Evolutionary conservation across 2,113 vertebrate species (phyloP).

Genomic region (Cynoglossus semilaevis): DNA sequence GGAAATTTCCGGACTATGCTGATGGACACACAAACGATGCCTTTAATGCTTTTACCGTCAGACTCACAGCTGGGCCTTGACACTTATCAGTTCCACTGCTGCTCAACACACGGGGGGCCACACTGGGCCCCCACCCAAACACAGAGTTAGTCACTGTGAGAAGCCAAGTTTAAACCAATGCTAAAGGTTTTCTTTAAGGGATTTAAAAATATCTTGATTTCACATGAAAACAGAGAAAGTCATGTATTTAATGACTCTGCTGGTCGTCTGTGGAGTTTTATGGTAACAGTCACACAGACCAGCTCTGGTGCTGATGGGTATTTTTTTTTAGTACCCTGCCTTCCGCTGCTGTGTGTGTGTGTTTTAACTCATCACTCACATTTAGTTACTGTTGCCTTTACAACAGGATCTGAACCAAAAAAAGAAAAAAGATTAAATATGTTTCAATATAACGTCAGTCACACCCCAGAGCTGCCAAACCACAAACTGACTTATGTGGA

Average conservation of each 20-base stretch:
- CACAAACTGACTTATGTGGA: slow-evolving; percentile 37
- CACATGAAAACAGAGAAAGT: background rate
- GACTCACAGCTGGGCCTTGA: slow-evolving; percentile 1
- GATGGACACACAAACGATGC: slow-evolving; percentile 32
- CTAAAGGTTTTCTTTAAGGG: background rate
- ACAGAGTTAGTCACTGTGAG: background rate
- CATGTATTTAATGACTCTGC: background rate
- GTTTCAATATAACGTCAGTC: slow-evolving; percentile 25
- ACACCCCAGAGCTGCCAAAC: slow-evolving; percentile 63
- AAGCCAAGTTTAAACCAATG: background rate
- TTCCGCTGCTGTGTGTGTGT: background rate
- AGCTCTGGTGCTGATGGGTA: slow-evolving; percentile 17
- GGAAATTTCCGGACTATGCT: background rate
- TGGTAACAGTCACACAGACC: slow-evolving; percentile 6
- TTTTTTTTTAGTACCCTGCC: slow-evolving; percentile 4
- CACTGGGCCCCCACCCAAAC: too few species aligned
- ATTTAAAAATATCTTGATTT: background rate
- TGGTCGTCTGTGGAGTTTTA: background rate
- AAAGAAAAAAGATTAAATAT: background rate
- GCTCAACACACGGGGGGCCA: too few species aligned
- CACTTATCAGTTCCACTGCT: too few species aligned
- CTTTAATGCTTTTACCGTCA: slow-evolving; percentile 29
- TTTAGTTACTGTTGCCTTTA: slow-evolving; percentile 2
- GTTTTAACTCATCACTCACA: slow-evolving; percentile 1
- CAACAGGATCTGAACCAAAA: background rate